Evolutionary conservation across 2,797 vertebrate species (phyloP), one percentile per base, ranked within the genome.

Genomic region (Intellagama lesueurii): DNA sequence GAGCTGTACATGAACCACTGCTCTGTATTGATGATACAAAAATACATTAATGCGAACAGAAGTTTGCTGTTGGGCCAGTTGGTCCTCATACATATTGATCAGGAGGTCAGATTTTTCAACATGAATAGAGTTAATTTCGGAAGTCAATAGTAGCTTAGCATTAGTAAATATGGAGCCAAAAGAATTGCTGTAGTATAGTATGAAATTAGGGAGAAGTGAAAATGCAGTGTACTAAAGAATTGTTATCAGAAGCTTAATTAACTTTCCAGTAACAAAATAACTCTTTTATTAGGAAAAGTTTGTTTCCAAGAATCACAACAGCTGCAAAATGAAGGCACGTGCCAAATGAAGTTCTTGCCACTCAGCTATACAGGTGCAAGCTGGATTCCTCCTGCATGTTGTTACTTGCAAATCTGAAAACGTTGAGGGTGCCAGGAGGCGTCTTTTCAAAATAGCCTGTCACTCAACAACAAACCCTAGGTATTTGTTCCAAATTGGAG

Each of bases 401-500:
- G 64, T 30, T 19, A 80, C 80, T 28, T 91, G 35, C 44, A 69
- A 14, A 56, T 14, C 80, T 79, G 28, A 5, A 82, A 56, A 89
- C 75, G 5, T 1, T 0, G 8, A 73, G 32, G 40, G 32, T 81
- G 30, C 68, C 64, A 70, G 24, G 83, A 86, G 56, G 19, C 16
- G 69, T 11, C 49, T 89, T 22, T 70, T 22, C 22, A 85, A 80
- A 56, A 82, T 73, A 88, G 32, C n/a, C 76, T 2, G 90, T 79
- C 68, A 52, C 0, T 66, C 30, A 35, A 35, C 64, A 89, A 56
- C 56, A 4, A 52, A 0, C 82, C 68, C 24, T 44, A 87, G 88
- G 77, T 70, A 56, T 79, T 86, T 78, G 35, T 87, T 91, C 68
- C 85, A 82, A 90, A 16, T 44, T 89, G 26, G 8, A 78, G 16